Base-by-base conservation (phyloP, 2,888 invertebrate species). In the Ormyrus pomaceus region DNA sequence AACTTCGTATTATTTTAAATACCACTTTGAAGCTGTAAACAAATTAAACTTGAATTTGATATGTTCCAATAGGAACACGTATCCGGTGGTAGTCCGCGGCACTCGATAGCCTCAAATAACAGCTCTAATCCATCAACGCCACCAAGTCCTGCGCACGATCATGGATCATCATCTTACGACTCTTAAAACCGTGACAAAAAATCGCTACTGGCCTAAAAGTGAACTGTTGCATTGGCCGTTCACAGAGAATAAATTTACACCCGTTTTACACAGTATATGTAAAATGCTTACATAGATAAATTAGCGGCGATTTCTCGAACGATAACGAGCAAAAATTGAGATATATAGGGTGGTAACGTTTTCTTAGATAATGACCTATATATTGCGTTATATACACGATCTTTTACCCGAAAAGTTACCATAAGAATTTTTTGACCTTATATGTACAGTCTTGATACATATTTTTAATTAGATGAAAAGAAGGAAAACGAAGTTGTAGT, bases 111-210 rank as follows among this genome's bases (percentile, higher is more conserved):
- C 80, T 95, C 95, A 82, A 95, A 95, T 91, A 94, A 94, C 89
- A 95, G 95, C 91, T 95, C 94, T 86, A 95, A 94, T 90, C 92
- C 94, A 85, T 95, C 95, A 83, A 95, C 94, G 66, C 95, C 95
- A 71, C 95, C 95, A 68, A 94, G 94, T 87, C 94, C 94, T 80
- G 93, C 93, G 85, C 93, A 93, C 82, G 94, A 93, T 88, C 94
- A 93, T 86, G 93, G 93, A 86, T 94, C 94, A 86, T 94, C 94
- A 70, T 94, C 94, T 87, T 94, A 94, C 85, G 94, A 94, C 89
- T 94, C 94, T 88, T 93, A 93, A 92, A 69, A 62, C 50, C 45
- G 7, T 46, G 46, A 61, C n/a, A 55, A 11, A 66, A 76, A 62
- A 64, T 13, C 34, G 68, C 58, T 53, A 68, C 3, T 55, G 74